Evolutionary conservation across 1,140 invertebrate genomes (phyloP).

Genomic region (Drosophila burlai): DNA sequence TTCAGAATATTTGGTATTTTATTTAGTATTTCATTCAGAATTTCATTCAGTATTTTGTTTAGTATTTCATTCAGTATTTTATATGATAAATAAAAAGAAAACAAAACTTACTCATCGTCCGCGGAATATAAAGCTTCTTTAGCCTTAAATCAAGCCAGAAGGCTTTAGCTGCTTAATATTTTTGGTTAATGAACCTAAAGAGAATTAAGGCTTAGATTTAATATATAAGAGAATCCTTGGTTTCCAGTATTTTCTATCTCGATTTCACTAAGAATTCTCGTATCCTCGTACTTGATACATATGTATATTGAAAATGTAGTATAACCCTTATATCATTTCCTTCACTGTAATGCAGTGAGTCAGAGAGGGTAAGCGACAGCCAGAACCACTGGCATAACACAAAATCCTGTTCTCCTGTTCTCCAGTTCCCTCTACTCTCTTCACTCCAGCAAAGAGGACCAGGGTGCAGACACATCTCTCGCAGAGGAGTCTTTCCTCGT

Average conservation of each 20-base stretch:
- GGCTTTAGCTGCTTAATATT: no score
- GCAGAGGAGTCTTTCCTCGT: slow-evolving; percentile 46
- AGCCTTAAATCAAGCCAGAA: no score
- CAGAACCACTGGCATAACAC: slow-evolving; percentile 22
- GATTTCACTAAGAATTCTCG: no score
- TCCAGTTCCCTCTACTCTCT: slow-evolving; percentile 11
- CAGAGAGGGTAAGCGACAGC: slow-evolving; percentile 19
- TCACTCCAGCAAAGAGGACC: background rate
- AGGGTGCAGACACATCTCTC: slow-evolving; percentile 31
- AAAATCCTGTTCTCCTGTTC: slow-evolving; percentile 42
- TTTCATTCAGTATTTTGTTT: background rate
- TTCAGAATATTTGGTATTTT: background rate
- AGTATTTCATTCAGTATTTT: no score
- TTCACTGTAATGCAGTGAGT: background rate
- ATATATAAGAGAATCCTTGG: no score
- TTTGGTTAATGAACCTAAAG: no score
- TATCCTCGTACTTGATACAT: background rate
- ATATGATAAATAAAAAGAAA: background rate
- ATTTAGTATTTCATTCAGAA: background rate
- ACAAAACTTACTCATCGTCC: background rate
- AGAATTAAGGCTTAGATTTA: no score
- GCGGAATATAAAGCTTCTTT: no score
- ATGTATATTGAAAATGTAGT: background rate
- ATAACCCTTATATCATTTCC: background rate
- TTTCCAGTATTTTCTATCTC: no score